Percentiles rank a stretch among this genome's conserved stretches.
Evolutionary conservation across 2,888 invertebrate species (phyloP).

Genomic region (Achlya flavicornis): DNA sequence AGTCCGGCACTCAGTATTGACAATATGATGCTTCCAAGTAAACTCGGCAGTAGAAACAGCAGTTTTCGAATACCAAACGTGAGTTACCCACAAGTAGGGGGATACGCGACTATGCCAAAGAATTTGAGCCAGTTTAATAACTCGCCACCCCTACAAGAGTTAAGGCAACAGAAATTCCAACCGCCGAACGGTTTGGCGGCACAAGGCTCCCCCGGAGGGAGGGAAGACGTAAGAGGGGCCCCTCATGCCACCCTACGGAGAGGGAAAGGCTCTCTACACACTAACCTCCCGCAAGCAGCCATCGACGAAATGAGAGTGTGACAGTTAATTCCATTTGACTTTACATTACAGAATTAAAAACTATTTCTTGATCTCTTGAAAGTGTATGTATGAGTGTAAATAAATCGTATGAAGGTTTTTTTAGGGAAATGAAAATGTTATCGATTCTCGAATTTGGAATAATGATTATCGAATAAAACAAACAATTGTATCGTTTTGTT

Average conservation of each 20-base stretch:
- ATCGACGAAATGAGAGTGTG: slow-evolving; percentile 96
- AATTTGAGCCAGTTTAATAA: slow-evolving; percentile 83
- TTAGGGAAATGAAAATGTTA: slow-evolving; percentile 65
- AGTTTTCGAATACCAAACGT: slow-evolving; percentile 77
- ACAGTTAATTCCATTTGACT: slow-evolving; percentile 78
- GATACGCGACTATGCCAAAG: slow-evolving; percentile 85
- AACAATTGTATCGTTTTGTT: slow-evolving; percentile 57
- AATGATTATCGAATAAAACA: slow-evolving; percentile 72
- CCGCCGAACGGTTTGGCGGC: slow-evolving; percentile 84
- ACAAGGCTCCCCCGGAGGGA: slow-evolving; percentile 65
- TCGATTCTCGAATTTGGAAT: slow-evolving; percentile 65
- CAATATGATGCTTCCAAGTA: slow-evolving; percentile 77
- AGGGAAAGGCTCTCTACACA: slow-evolving; percentile 75
- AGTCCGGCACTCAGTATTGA: slow-evolving; percentile 85
- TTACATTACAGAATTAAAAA: slow-evolving; percentile 60
- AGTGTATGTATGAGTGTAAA: slow-evolving; percentile 63
- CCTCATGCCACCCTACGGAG: slow-evolving; percentile 75
- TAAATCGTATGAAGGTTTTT: slow-evolving; percentile 52
- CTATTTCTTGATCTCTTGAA: slow-evolving; percentile 48
- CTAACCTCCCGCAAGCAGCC: slow-evolving; percentile 90
- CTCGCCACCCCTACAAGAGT: slow-evolving; percentile 78
- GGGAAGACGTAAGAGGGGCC: slow-evolving; percentile 35
- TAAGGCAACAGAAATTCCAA: slow-evolving; percentile 83
- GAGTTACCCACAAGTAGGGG: slow-evolving; percentile 73
- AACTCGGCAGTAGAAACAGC: slow-evolving; percentile 80